phyloP scores from a whole-genome alignment of 2,113 vertebrate genomes.

The Pachycephala philippinensis region DNA sequence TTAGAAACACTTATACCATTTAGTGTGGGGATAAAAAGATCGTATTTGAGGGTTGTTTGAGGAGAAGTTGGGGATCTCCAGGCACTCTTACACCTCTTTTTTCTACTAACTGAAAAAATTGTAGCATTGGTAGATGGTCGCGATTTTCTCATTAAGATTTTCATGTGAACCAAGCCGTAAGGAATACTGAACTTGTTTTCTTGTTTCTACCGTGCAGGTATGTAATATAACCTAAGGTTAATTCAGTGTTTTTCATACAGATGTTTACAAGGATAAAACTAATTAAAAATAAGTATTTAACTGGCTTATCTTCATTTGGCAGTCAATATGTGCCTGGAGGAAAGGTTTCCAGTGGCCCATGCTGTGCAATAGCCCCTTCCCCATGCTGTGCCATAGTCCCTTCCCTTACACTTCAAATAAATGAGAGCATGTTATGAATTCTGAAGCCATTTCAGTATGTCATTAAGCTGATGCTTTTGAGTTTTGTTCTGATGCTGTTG shows the following conservation, averaged over 20 bases:
- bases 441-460: neutral
- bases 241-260: neutral
- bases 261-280: neutral
- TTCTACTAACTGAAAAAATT: neutral
- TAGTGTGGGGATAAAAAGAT: neutral
- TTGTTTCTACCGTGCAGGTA: neutral
- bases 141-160: neutral
- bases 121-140: neutral
- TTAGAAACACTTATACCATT: neutral
- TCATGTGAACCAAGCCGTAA: neutral
- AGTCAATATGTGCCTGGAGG: neutral
- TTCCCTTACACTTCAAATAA: neutral
- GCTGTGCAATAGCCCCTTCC: neutral
- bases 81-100: neutral
- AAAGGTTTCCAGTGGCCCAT: neutral
- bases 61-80: neutral
- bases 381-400: neutral
- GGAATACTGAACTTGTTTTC: neutral
- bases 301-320: neutral
- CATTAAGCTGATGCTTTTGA: neutral
- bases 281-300: neutral
- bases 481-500: slow-evolving; percentile 33
- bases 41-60: rapidly evolving
- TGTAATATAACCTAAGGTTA: neutral
- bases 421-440: neutral